A percentile compares a stretch with the other conserved stretches of the same genome.
Conservation (phyloP, 2,888 invertebrate genomes). For the Coelopa pilipes region DNA sequence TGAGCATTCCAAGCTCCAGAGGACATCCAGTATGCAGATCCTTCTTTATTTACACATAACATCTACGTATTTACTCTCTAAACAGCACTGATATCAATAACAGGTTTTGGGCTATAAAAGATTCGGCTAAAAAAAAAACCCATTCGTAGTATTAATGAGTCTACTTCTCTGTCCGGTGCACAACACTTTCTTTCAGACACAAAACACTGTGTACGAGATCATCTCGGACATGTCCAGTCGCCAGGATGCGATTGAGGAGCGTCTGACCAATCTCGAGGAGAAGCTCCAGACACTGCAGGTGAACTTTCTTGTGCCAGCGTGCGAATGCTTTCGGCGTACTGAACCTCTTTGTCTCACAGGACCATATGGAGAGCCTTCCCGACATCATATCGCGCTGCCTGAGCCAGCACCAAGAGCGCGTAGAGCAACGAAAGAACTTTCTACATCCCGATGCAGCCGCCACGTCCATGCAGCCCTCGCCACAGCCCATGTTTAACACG, state of each 20-base stretch:
- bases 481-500: constrained; percentile 68
- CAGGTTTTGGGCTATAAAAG: too few relatives aligned
- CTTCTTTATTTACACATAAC: too few relatives aligned
- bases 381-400: constrained; percentile 82
- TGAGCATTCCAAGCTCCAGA: too few relatives aligned
- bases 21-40: too few relatives aligned
- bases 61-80: too few relatives aligned
- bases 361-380: constrained; percentile 86
- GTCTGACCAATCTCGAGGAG: constrained; percentile 92
- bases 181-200: constrained; percentile 76
- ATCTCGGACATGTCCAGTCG: constrained; percentile 97
- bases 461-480: constrained; percentile 67
- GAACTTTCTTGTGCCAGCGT: constrained; percentile 46
- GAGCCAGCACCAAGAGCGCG: constrained; percentile 81
- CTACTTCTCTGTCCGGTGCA: too few relatives aligned
- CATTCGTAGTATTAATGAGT: too few relatives aligned
- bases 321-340: background rate
- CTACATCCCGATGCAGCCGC: constrained; percentile 86
- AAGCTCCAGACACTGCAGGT: constrained; percentile 86
- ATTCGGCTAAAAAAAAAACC: too few relatives aligned
- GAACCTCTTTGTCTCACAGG: constrained; percentile 65
- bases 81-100: too few relatives aligned
- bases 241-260: constrained; percentile 93
- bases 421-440: constrained; percentile 86
- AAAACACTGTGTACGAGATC: constrained; percentile 97